phyloP scores from a whole-genome alignment of 2,888 invertebrate genomes.

The Melipona bicolor region DNA sequence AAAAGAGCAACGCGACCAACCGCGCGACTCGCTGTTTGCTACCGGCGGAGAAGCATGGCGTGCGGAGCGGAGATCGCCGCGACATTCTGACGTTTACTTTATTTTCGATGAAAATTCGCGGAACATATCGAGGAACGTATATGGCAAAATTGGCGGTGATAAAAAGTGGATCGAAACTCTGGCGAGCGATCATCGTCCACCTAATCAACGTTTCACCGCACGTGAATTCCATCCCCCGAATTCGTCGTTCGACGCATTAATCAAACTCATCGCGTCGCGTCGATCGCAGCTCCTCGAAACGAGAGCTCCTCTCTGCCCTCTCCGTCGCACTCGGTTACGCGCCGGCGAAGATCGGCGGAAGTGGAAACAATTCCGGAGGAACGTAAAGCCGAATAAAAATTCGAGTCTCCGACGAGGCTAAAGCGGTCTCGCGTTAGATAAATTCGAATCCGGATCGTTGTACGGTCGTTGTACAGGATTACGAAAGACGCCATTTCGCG shows the following conservation, averaged over 20 bases:
- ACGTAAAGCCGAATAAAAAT: conserved; percentile 47
- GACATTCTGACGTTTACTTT: not conserved
- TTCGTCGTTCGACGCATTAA: conserved; percentile 20
- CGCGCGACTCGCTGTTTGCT: conserved; percentile 32
- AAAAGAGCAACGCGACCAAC: conserved; percentile 43
- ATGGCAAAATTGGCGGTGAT: not conserved
- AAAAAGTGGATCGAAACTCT: not conserved
- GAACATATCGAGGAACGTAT: not conserved
- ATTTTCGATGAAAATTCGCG: not conserved
- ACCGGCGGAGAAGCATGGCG: not conserved
- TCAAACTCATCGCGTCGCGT: conserved; percentile 18
- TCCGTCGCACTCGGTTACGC: too few relatives aligned
- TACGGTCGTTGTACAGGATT: conserved; percentile 73
- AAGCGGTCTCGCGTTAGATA: conserved; percentile 57
- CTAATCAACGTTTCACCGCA: conserved; percentile 12
- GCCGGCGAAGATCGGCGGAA: not conserved
- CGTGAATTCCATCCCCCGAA: conserved; percentile 9
- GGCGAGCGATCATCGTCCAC: not conserved
- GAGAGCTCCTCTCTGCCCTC: not conserved
- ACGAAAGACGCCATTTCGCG: conserved; percentile 79
- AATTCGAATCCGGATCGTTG: conserved; percentile 70
- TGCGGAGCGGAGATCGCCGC: not conserved
- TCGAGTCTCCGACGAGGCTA: conserved; percentile 31
- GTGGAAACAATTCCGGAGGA: conserved; percentile 42
- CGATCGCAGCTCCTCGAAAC: conserved; percentile 7